Evolutionary conservation across 2,113 vertebrate species (phyloP).

Genomic region (Herpetotheres cachinnans): DNA sequence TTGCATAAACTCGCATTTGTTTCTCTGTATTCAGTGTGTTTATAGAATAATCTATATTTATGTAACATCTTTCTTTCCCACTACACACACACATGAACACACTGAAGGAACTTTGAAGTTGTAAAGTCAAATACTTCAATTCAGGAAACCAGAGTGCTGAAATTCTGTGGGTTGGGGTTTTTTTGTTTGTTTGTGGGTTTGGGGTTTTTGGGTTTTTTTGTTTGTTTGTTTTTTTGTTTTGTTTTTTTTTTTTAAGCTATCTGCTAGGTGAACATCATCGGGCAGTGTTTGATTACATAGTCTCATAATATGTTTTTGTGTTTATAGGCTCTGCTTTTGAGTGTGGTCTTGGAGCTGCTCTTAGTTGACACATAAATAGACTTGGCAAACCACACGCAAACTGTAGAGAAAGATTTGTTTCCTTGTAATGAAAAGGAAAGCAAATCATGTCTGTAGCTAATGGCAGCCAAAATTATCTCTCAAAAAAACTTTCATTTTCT

Average conservation of each 20-base stretch:
- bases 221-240: too few species aligned
- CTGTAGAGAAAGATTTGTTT: neutral
- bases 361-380: neutral
- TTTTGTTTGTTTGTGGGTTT: neutral
- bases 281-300: neutral
- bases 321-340: neutral
- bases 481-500: neutral
- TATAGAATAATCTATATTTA: slow-evolving; percentile 57
- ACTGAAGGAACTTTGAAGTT: neutral
- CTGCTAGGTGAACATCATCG: neutral
- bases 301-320: neutral
- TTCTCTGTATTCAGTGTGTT: slow-evolving; percentile 16
- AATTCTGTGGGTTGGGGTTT: neutral
- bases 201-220: neutral
- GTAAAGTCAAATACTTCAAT: neutral
- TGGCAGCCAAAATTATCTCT: neutral
- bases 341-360: neutral
- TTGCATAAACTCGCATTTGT: slow-evolving; percentile 28
- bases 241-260: neutral
- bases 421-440: neutral
- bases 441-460: neutral
- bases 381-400: neutral
- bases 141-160: neutral
- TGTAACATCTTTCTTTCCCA: neutral
- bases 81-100: neutral